These are phyloP conservation scores for Anolis carolinensis DNA, from an alignment of 2,113 vertebrate genomes.

Conservation along the genomic window DNA sequence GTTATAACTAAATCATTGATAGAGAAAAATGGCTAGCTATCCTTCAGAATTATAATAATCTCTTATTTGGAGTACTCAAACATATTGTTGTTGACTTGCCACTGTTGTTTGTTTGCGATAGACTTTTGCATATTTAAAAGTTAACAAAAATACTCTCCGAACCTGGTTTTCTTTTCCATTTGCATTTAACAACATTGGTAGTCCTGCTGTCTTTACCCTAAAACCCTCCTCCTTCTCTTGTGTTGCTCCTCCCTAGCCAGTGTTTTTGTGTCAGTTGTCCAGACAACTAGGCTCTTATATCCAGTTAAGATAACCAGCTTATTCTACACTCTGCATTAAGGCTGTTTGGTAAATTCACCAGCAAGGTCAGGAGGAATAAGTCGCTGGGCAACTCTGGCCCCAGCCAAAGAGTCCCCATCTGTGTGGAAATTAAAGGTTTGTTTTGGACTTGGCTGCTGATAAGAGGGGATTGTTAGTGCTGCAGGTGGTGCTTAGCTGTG, in stretches of 20 bases:
- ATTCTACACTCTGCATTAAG: not conserved
- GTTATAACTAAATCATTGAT: not conserved
- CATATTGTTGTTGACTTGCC: too few relatives aligned
- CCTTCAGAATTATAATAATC: not conserved
- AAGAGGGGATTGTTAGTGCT: not conserved
- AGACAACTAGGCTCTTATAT: not conserved
- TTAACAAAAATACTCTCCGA: not conserved
- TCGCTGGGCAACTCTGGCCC: not conserved
- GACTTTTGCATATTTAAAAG: not conserved
- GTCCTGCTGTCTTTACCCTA: not conserved
- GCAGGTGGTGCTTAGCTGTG: not conserved
- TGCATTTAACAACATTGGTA: not conserved
- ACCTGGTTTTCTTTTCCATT: not conserved
- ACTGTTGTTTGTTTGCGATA: not conserved
- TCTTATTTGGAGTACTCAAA: not conserved
- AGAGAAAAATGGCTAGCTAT: not conserved
- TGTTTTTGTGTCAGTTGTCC: not conserved
- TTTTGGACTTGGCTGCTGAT: not conserved
- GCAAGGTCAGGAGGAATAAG: not conserved
- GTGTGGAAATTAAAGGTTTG: not conserved
- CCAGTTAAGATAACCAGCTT: not conserved
- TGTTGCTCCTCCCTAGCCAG: not conserved
- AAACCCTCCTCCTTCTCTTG: not conserved
- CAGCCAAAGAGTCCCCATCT: not conserved
- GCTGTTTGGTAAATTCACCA: constrained; percentile 9